Conservation (phyloP, 2,113 vertebrate genomes). For the Leucosticte australis region DNA sequence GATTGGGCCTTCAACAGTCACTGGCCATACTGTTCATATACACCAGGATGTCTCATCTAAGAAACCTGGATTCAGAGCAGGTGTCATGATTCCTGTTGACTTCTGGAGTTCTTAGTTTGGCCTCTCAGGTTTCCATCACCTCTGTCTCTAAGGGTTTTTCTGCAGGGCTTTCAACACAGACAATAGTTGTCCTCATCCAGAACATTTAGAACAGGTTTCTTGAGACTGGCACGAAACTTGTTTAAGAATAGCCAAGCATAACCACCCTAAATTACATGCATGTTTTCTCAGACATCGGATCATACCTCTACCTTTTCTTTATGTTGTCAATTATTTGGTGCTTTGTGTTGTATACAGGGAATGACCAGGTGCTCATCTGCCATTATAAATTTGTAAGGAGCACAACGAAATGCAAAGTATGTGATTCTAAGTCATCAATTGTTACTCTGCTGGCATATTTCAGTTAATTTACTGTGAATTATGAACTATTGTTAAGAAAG, state of each 20-base stretch:
- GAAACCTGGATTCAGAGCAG: neutral
- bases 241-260: neutral
- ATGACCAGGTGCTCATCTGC: neutral
- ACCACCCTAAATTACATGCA: neutral
- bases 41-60: neutral
- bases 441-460: neutral
- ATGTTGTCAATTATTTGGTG: neutral
- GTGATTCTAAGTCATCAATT: neutral
- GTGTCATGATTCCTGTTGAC: accelerated
- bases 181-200: neutral
- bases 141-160: neutral
- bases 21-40: accelerated
- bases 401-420: neutral
- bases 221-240: neutral
- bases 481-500: neutral
- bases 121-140: neutral
- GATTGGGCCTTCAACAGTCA: neutral
- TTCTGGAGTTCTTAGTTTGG: neutral
- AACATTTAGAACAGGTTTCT: neutral
- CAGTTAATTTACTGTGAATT: neutral
- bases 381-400: neutral
- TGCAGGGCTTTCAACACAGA: neutral
- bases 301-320: neutral
- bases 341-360: neutral
- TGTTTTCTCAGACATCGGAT: neutral